A percentile compares a stretch with the other conserved stretches of the same genome.
Evolutionary conservation across 2,113 vertebrate genomes (phyloP).

Genomic region (Silurus asotus): DNA sequence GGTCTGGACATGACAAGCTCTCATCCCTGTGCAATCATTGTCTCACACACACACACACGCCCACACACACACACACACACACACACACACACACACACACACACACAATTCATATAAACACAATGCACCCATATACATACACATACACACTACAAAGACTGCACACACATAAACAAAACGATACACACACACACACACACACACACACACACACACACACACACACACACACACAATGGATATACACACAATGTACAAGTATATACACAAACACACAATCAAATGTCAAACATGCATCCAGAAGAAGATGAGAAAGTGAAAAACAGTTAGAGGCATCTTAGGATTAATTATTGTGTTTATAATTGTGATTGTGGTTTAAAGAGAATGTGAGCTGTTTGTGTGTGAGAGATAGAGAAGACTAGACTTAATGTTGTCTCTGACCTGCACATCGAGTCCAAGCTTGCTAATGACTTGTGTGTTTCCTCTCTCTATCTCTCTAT

Average conservation of each 20-base stretch:
- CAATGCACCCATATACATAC: background rate
- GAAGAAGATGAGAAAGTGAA: constrained; percentile 39
- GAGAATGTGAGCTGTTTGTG: constrained; percentile 57
- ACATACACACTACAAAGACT: background rate
- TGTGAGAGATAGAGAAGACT: constrained; percentile 39
- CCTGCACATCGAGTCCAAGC: constrained; percentile 73
- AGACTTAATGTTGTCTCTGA: constrained; percentile 67
- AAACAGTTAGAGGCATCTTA: constrained; percentile 53
- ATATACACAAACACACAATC: too few relatives aligned
- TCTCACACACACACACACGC: constrained; percentile 28
- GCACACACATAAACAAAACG: too few relatives aligned
- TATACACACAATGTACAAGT: too few relatives aligned
- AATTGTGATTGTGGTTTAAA: constrained; percentile 68
- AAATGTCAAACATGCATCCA: constrained; percentile 35
- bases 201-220: background rate
- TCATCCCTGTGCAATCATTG: constrained; percentile 51
- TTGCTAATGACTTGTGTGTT: constrained; percentile 74
- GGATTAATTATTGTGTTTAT: constrained; percentile 51
- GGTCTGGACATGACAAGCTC: constrained; percentile 59
- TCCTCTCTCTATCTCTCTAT: too few relatives aligned
- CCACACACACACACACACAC: background rate
- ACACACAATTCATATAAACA: background rate
- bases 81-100: background rate
- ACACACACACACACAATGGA: background rate
- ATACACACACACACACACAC: background rate